A percentile compares a stretch with the other conserved stretches of the same genome.
Conservation (phyloP, 92 coral and sea anemone species). For the Plumapathes pennacea region DNA sequence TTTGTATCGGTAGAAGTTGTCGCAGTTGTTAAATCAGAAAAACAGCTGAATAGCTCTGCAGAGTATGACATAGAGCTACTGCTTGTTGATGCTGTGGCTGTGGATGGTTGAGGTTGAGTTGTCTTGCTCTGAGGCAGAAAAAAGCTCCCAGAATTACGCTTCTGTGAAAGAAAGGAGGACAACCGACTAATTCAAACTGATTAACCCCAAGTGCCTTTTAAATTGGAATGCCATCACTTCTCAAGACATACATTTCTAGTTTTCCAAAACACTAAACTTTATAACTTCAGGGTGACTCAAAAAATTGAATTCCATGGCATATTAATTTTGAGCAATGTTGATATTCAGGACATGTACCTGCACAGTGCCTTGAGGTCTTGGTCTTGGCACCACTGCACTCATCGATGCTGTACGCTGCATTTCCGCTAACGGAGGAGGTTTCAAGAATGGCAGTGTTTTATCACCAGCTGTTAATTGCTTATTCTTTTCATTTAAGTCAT, state of each 20-base stretch:
- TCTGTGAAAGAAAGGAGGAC: conserved; percentile 1
- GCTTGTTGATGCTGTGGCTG: conserved; percentile 23
- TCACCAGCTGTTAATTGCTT: too few species aligned
- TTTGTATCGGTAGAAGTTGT: conserved; percentile 8
- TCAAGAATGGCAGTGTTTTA: conserved; percentile 58
- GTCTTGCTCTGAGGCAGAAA: conserved; percentile 13
- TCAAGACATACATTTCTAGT: too few species aligned
- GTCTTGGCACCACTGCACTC: conserved; percentile 77
- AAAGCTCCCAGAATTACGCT: conserved; percentile 2
- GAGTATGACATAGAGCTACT: conserved; percentile 59
- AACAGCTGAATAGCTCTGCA: conserved; percentile 73
- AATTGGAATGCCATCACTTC: too few species aligned
- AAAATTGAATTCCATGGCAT: too few species aligned
- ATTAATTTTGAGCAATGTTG: too few species aligned
- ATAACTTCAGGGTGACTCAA: too few species aligned
- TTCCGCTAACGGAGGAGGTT: conserved; percentile 86
- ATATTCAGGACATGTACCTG: too few species aligned
- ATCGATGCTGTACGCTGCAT: conserved; percentile 69
- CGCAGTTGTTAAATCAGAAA: conserved; percentile 57
- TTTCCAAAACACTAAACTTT: too few species aligned
- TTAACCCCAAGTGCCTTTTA: too few species aligned
- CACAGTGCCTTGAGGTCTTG: conserved; percentile 96
- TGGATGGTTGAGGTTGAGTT: conserved; percentile 17
- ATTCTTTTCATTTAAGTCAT: too few species aligned
- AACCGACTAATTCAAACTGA: too few species aligned